Conservation (phyloP, 53 echinoderm and acorn worm species). For the Arbacia lixula region DNA sequence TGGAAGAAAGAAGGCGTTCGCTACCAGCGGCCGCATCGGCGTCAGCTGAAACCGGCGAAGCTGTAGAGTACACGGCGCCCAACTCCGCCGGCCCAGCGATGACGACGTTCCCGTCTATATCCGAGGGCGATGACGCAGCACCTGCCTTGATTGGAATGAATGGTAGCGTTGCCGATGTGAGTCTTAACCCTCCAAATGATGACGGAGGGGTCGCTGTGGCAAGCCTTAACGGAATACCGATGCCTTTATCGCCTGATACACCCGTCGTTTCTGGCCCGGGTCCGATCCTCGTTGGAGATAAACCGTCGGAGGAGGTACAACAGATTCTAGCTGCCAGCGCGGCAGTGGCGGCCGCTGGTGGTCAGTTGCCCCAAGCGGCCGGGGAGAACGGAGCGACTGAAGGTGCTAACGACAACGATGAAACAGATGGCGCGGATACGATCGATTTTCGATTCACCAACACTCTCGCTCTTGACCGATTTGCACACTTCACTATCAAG, state of each 20-base stretch:
- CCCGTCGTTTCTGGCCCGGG: conserved; percentile 41
- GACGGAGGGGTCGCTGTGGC: conserved; percentile 5
- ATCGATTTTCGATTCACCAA: conserved; percentile 58
- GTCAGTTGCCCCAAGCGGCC: conserved; percentile 16
- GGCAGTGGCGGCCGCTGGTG: conserved; percentile 19
- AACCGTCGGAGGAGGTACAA: conserved; percentile 43
- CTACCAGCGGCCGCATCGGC: conserved; percentile 25
- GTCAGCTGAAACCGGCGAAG: conserved; percentile 43
- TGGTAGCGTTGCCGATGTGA: background rate
- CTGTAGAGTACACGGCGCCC: conserved; percentile 39
- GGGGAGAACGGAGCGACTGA: background rate
- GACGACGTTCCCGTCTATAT: conserved; percentile 34
- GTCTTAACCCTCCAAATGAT: background rate
- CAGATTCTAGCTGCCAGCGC: conserved; percentile 39
- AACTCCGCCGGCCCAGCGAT: conserved; percentile 54
- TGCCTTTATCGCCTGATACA: conserved; percentile 50
- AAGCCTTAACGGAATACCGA: conserved; percentile 49
- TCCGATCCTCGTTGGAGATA: conserved; percentile 43
- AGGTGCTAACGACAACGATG: conserved; percentile 6
- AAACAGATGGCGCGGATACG: conserved; percentile 18
- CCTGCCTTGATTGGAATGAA: background rate
- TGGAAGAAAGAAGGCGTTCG: conserved; percentile 39
- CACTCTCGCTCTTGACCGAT: conserved; percentile 68
- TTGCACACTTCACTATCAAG: conserved; percentile 98
- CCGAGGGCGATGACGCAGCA: conserved; percentile 1